Evolutionary conservation across 2,888 invertebrate species (phyloP).

Genomic region (Ophraella communa): DNA sequence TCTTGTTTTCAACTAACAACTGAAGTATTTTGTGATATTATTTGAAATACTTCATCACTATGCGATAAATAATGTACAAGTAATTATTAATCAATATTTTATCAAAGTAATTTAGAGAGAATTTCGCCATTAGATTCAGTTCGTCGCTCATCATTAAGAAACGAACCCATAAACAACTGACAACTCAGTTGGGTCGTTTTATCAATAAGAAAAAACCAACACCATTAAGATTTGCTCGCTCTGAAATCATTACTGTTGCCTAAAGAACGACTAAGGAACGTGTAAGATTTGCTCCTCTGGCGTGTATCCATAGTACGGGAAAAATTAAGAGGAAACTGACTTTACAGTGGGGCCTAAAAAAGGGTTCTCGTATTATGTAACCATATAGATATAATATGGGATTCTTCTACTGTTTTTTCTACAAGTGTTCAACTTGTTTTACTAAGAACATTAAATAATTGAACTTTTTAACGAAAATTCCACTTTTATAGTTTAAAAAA

Average conservation of each 20-base stretch:
- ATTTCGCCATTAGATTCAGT: slow-evolving; percentile 15
- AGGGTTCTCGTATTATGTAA: too few relatives aligned
- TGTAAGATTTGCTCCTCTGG: neutral
- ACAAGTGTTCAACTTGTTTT: too few relatives aligned
- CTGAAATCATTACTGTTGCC: neutral
- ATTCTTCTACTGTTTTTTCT: too few relatives aligned
- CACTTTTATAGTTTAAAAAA: too few relatives aligned
- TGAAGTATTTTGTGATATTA: too few relatives aligned
- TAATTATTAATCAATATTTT: neutral
- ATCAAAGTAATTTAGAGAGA: neutral
- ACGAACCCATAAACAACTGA: slow-evolving; percentile 14
- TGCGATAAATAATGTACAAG: too few relatives aligned
- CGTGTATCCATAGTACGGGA: neutral
- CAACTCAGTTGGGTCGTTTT: slow-evolving; percentile 1
- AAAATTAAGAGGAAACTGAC: neutral
- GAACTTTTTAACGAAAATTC: too few relatives aligned
- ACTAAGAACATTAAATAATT: too few relatives aligned
- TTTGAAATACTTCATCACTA: too few relatives aligned
- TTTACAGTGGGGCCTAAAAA: too few relatives aligned
- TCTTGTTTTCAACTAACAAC: too few relatives aligned
- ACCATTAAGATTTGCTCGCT: slow-evolving; percentile 13
- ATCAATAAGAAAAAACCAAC: slow-evolving; percentile 1
- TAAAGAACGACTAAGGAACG: neutral
- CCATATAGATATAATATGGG: too few relatives aligned
- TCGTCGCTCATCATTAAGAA: slow-evolving; percentile 10